These are phyloP conservation scores for Pterostichus madidus DNA, from an alignment of 2,888 invertebrate species.

Conservation along the genomic window DNA sequence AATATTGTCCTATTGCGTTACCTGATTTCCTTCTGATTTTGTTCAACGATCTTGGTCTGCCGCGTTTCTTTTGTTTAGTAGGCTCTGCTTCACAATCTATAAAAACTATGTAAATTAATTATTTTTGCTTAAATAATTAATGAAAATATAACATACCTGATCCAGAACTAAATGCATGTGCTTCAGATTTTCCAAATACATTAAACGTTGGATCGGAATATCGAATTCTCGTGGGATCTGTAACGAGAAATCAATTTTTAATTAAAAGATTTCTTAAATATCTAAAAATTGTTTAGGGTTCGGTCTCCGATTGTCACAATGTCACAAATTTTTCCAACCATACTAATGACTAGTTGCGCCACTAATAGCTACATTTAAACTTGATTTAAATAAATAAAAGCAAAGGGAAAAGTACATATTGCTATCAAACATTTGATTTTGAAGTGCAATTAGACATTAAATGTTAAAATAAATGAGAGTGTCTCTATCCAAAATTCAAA, in stretches of 20 bases:
- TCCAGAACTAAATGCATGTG: conserved; percentile 19
- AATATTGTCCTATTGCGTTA: conserved; percentile 39
- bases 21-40: conserved; percentile 62
- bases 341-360: no score
- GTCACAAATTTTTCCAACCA: no score
- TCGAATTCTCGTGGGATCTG: conserved; percentile 1
- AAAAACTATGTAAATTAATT: conserved; percentile 11
- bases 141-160: conserved; percentile 27
- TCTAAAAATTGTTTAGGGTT: no score
- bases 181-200: conserved; percentile 21
- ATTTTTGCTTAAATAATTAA: background rate
- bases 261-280: no score
- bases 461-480: no score
- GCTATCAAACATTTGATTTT: no score
- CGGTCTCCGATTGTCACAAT: no score
- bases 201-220: conserved; percentile 55
- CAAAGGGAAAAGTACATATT: no score
- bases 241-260: background rate
- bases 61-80: conserved; percentile 52
- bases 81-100: conserved; percentile 53
- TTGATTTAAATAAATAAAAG: no score
- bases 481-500: no score
- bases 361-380: no score
- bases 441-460: no score
- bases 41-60: conserved; percentile 56